Conservation (phyloP, 2,888 invertebrate species). For the Dorcus parallelipipedus region DNA sequence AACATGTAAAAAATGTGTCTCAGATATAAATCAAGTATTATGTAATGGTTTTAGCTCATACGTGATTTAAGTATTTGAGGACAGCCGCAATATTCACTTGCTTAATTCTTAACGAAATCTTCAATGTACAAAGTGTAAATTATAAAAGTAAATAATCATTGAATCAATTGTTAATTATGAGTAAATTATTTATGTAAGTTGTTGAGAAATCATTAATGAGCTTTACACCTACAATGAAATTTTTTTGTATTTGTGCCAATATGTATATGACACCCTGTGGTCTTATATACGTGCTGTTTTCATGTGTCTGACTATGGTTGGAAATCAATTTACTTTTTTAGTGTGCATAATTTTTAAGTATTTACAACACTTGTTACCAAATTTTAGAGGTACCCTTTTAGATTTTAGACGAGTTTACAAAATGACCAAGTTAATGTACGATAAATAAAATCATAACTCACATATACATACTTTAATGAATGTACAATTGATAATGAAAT, state of each 20-base stretch:
- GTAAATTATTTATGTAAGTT: slow-evolving; percentile 1
- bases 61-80: not conserved
- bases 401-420: slow-evolving; percentile 26
- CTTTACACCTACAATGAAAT: slow-evolving; percentile 3
- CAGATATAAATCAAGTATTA: slow-evolving; percentile 4
- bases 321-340: not conserved
- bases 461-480: no score
- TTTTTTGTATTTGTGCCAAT: slow-evolving; percentile 5
- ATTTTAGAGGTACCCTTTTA: slow-evolving; percentile 24
- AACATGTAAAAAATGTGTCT: slow-evolving; percentile 13
- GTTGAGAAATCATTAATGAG: slow-evolving; percentile 2
- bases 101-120: no score
- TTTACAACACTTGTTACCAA: slow-evolving; percentile 32
- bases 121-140: no score
- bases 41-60: slow-evolving; percentile 2
- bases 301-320: slow-evolving; percentile 4
- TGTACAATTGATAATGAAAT: no score
- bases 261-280: not conserved
- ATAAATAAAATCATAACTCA: not conserved
- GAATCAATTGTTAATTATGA: not conserved
- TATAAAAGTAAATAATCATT: no score
- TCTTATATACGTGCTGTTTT: not conserved
- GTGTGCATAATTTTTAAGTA: slow-evolving; percentile 18
- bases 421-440: slow-evolving; percentile 27
- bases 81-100: no score